Percentiles rank a stretch among this genome's conserved stretches.
phyloP scores from a whole-genome alignment of 2,888 invertebrate species.

The Andrena bicolor region DNA sequence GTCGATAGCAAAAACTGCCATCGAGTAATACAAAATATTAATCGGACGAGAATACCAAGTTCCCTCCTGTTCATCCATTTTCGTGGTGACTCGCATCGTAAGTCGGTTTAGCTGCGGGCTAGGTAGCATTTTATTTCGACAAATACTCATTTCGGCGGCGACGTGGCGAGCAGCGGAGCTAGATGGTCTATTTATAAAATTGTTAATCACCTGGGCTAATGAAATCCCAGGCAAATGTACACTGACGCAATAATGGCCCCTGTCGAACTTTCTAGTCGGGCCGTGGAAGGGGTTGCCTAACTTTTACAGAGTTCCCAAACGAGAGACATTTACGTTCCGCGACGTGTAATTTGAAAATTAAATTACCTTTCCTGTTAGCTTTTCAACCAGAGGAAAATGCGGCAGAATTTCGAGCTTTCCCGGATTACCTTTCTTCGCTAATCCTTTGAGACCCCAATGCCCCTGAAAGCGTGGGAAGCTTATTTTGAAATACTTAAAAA shows the following conservation, averaged over 20 bases:
- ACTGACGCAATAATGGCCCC: conserved; percentile 25
- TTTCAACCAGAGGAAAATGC: neutral
- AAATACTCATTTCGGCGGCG: conserved; percentile 6
- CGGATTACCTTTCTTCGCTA: neutral
- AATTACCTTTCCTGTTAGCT: conserved; percentile 21
- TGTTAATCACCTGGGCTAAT: conserved; percentile 49
- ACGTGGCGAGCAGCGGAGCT: too few relatives aligned
- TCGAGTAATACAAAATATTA: neutral
- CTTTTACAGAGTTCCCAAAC: conserved; percentile 21
- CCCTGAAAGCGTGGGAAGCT: neutral
- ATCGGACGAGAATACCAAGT: neutral
- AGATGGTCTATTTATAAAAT: conserved; percentile 36
- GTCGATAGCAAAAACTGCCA: conserved; percentile 18
- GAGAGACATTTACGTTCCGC: conserved; percentile 24
- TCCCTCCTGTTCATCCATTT: neutral
- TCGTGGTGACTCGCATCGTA: neutral
- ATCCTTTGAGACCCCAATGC: neutral
- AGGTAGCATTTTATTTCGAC: too few relatives aligned
- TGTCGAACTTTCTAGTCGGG: conserved; percentile 23
- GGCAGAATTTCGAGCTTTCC: neutral
- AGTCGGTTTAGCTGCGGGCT: too few relatives aligned
- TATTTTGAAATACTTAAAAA: neutral
- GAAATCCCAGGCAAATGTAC: conserved; percentile 40
- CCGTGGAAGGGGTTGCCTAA: conserved; percentile 9
- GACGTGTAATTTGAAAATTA: conserved; percentile 40